Evolutionary conservation across 2,888 invertebrate genomes (phyloP).

Genomic region (Polyploca ridens): DNA sequence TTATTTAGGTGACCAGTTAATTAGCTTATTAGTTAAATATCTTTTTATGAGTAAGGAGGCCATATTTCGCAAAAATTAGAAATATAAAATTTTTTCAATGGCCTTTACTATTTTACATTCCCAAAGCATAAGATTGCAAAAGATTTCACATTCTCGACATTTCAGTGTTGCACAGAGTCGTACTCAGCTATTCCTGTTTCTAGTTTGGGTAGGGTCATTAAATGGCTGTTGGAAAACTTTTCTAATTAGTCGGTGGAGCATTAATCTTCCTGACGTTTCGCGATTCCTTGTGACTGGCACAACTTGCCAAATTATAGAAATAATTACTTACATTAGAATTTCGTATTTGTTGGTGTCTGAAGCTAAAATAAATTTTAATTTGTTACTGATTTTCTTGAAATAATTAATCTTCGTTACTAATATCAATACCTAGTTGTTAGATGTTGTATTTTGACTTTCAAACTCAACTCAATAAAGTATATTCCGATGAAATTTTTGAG

Average conservation of each 20-base stretch:
- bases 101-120: neutral
- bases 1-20: no score
- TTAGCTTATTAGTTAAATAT: no score
- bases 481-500: neutral
- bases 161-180: constrained; percentile 33
- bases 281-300: constrained; percentile 70
- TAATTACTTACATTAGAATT: constrained; percentile 41
- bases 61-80: no score
- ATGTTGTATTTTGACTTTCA: no score
- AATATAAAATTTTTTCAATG: no score
- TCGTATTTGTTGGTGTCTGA: constrained; percentile 8
- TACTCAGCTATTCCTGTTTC: constrained; percentile 36
- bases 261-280: constrained; percentile 72
- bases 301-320: constrained; percentile 65
- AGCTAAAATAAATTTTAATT: constrained; percentile 5
- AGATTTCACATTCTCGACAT: constrained; percentile 9
- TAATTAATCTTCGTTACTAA: neutral
- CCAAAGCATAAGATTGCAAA: neutral
- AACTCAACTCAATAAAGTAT: neutral
- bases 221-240: constrained; percentile 71
- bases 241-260: constrained; percentile 73
- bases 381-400: constrained; percentile 14
- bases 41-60: no score
- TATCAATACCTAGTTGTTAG: no score
- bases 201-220: constrained; percentile 60